Percentiles rank a stretch among this genome's conserved stretches.
These are phyloP conservation scores for Campopleginae sp. DNA, from an alignment of 2,888 invertebrate genomes.

Conservation along the genomic window DNA sequence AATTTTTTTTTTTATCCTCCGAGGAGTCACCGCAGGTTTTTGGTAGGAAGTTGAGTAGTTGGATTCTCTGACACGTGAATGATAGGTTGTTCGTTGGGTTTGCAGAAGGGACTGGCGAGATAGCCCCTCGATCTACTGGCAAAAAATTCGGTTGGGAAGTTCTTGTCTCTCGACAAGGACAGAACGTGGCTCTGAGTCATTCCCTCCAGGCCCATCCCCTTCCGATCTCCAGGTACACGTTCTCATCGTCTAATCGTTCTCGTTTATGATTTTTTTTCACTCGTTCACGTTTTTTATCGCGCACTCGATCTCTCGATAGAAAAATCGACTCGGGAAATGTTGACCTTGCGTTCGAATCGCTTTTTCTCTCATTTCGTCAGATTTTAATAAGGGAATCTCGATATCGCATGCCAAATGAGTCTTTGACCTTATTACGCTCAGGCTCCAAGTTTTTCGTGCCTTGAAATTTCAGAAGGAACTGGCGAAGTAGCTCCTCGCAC, in stretches of 20 bases:
- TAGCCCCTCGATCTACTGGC: constrained; percentile 86
- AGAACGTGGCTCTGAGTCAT: constrained; percentile 87
- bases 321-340: neutral
- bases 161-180: constrained; percentile 81
- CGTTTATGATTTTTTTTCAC: neutral
- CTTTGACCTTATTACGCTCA: constrained; percentile 8
- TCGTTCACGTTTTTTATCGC: neutral
- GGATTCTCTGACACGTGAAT: neutral
- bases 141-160: constrained; percentile 85
- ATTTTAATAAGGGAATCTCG: neutral
- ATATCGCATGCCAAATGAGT: neutral
- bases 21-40: neutral
- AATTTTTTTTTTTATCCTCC: too few relatives aligned
- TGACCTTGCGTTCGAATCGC: neutral
- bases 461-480: constrained; percentile 87
- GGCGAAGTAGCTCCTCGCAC: constrained; percentile 88
- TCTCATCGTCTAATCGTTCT: constrained; percentile 18
- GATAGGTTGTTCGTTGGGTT: constrained; percentile 69
- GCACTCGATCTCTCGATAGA: neutral
- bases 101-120: constrained; percentile 90
- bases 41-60: neutral
- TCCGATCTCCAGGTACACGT: constrained; percentile 89
- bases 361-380: neutral
- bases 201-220: constrained; percentile 91
- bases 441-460: constrained; percentile 46